phyloP scores from a whole-genome alignment of 1,140 invertebrate genomes.

The Marisa cornuarietis region DNA sequence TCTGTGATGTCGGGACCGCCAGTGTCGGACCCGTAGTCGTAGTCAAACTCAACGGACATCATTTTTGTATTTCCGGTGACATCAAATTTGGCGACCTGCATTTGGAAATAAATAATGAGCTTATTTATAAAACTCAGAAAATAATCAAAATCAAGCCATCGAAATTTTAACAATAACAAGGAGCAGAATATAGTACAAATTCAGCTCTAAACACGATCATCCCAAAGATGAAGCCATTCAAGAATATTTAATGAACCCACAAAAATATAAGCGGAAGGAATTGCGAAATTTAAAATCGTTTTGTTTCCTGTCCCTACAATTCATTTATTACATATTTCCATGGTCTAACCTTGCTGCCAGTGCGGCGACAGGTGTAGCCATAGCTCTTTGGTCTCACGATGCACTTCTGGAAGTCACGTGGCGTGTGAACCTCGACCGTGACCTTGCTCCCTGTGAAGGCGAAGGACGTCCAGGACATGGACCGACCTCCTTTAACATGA shows the following conservation, averaged over 20 bases:
- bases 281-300: too few species aligned
- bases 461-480: conserved; percentile 25
- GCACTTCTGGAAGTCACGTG: conserved; percentile 11
- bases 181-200: too few species aligned
- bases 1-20: conserved; percentile 17
- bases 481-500: not conserved
- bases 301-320: too few species aligned
- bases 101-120: too few species aligned
- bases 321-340: not conserved
- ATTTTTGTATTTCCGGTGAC: not conserved
- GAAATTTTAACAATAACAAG: too few species aligned
- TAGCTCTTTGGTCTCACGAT: conserved; percentile 19
- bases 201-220: too few species aligned
- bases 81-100: conserved; percentile 3
- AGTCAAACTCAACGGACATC: conserved; percentile 29
- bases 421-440: conserved; percentile 11
- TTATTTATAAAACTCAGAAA: too few species aligned
- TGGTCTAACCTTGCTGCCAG: not conserved
- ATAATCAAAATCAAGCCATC: too few species aligned
- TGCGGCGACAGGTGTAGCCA: not conserved
- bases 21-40: not conserved
- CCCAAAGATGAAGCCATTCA: too few species aligned
- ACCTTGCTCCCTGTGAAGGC: conserved; percentile 13
- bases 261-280: too few species aligned
- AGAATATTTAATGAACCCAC: too few species aligned